phyloP scores from a whole-genome alignment of 2,888 invertebrate species.

The Ectemnius cavifrons region DNA sequence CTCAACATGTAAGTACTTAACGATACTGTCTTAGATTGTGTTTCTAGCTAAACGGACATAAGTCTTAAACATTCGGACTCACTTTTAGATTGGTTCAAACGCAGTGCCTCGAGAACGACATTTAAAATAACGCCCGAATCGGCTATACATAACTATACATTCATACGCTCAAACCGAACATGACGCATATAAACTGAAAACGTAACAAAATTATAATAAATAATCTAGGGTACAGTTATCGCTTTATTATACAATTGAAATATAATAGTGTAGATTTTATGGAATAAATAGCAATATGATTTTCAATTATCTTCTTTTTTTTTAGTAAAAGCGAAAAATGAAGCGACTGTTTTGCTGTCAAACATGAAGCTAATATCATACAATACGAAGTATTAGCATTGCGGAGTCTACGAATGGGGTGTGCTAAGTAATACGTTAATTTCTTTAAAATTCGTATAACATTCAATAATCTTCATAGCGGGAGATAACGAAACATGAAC shows the following conservation, averaged over 20 bases:
- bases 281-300: constrained; percentile 46
- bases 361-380: constrained; percentile 8
- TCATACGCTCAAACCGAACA: constrained; percentile 18
- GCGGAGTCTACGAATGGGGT: constrained; percentile 21
- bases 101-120: constrained; percentile 17
- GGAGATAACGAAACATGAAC: constrained; percentile 56
- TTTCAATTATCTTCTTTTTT: constrained; percentile 7
- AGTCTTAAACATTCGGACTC: constrained; percentile 43
- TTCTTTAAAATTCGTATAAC: constrained; percentile 36
- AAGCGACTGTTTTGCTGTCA: constrained; percentile 21
- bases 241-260: constrained; percentile 48
- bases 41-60: constrained; percentile 36
- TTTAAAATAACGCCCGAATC: constrained; percentile 20
- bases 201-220: constrained; percentile 38
- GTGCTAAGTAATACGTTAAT: constrained; percentile 16
- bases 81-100: constrained; percentile 28
- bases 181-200: constrained; percentile 23
- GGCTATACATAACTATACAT: constrained; percentile 25
- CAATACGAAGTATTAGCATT: constrained; percentile 5
- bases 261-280: constrained; percentile 27
- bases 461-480: constrained; percentile 36
- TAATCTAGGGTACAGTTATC: constrained; percentile 38
- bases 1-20: constrained; percentile 45
- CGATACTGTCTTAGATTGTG: constrained; percentile 37
- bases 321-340: constrained; percentile 7